These are phyloP conservation scores for Agelaius phoeniceus DNA, from an alignment of 2,113 vertebrate species.

Conservation along the genomic window DNA sequence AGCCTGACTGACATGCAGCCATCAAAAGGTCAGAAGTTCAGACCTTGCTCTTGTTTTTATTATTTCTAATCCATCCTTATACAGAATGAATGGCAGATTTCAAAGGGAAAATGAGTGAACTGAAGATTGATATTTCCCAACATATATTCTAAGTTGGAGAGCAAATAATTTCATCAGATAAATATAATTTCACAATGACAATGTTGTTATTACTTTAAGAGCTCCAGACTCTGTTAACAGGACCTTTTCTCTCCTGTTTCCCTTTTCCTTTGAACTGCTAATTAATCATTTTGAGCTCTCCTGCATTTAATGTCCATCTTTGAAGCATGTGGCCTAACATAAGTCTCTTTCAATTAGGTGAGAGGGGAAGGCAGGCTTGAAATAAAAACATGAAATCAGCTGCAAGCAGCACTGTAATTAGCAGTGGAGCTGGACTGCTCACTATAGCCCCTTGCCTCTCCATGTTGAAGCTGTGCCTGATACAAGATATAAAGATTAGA, in stretches of 20 bases:
- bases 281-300: neutral
- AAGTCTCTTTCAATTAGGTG: neutral
- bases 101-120: neutral
- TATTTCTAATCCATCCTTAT: neutral
- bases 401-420: neutral
- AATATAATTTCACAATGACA: slow-evolving; percentile 7
- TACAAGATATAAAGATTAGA: slow-evolving; percentile 4
- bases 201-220: neutral
- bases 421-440: neutral
- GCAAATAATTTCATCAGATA: slow-evolving; percentile 1
- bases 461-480: neutral
- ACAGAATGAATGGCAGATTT: neutral
- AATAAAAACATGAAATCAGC: neutral
- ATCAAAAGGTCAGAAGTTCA: slow-evolving; percentile 45
- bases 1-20: neutral
- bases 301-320: neutral
- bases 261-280: neutral
- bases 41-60: neutral
- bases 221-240: neutral
- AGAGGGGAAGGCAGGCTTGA: neutral
- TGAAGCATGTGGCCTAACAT: neutral
- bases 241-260: neutral
- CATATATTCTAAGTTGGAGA: neutral
- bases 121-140: neutral
- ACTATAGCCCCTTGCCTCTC: neutral